Evolutionary conservation across 2,113 vertebrate genomes (phyloP), one percentile per base, ranked within the genome.

Genomic region (Gobiocypris rarus): DNA sequence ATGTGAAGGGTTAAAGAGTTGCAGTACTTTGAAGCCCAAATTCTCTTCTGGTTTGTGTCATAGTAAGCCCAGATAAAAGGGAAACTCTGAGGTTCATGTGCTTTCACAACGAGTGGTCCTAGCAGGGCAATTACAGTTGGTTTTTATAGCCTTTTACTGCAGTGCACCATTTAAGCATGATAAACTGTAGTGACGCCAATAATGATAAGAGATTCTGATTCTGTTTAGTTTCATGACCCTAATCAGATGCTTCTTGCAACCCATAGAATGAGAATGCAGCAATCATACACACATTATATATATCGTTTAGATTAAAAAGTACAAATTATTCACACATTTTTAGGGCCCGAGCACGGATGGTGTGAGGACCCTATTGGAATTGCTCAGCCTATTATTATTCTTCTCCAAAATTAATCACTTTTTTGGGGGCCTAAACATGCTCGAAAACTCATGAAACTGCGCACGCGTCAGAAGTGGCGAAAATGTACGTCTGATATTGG

Each of bases 1-100:
- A 74, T 59, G 76, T 58, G 59, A 45, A 38, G 74, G 71, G 74
- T 79, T 52, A 83, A 75, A 61, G 43, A 75, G 70, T 48, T 80
- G 77, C 71, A 79, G 80, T 15, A 59, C 74, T 82, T 82, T 78
- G 74, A 85, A 85, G 83, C 17, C 24, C 74, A 82, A 75, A 74
- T 34, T 70, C 79, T 59, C 79, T 63, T 10, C 79, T 82, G 79
- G 79, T 73, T 85, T 34, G 14, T 83, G 67, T 67, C 58, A 80
- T 38, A 52, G 56, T 58, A 63, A 74, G 24, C 70, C 54, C 50
- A 82, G 80, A 85, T 87, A 74, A 87, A 85, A 85, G 80, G 14
- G 54, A 70, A 63, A 52, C 22, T 58, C 63, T 31, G 24, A 56
- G 71, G 86, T 76, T 74, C 34, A 41, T 45, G 9, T 74, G 63